Conservation (phyloP, 2,113 vertebrate genomes). For the Tetrax tetrax region DNA sequence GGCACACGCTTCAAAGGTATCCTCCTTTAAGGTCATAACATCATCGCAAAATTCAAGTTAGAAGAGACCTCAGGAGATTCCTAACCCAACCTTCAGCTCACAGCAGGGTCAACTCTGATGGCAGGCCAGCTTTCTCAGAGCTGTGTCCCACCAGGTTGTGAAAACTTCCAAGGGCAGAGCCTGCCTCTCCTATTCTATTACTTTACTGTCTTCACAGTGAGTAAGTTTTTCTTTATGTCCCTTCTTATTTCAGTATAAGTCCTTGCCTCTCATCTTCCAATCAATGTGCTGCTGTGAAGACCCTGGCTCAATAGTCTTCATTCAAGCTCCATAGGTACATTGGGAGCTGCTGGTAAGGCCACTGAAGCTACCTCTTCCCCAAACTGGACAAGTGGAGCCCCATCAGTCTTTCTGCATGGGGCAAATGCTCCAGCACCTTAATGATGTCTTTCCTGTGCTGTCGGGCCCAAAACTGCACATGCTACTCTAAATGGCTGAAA, state of each 20-base stretch:
- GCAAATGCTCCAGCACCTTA: not conserved
- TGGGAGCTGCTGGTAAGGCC: not conserved
- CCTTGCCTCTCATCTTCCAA: not conserved
- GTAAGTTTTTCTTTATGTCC: not conserved
- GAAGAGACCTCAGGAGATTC: not conserved
- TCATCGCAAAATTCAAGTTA: not conserved
- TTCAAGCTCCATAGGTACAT: not conserved
- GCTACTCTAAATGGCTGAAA: not conserved
- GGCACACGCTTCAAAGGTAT: not conserved
- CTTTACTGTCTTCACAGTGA: not conserved
- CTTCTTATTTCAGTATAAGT: not conserved
- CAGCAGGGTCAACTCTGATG: not conserved
- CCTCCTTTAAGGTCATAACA: not conserved
- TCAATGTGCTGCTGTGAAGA: not conserved
- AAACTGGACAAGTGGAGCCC: rapidly evolving
- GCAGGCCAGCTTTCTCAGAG: not conserved
- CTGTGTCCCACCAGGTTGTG: not conserved
- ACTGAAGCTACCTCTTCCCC: not conserved
- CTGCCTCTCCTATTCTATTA: not conserved
- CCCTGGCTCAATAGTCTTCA: not conserved
- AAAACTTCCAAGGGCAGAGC: not conserved
- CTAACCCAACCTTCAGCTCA: not conserved
- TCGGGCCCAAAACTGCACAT: not conserved
- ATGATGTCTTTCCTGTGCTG: not conserved
- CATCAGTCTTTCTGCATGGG: not conserved